phyloP scores from a whole-genome alignment of 2,888 invertebrate species.

The Melipona bicolor region DNA sequence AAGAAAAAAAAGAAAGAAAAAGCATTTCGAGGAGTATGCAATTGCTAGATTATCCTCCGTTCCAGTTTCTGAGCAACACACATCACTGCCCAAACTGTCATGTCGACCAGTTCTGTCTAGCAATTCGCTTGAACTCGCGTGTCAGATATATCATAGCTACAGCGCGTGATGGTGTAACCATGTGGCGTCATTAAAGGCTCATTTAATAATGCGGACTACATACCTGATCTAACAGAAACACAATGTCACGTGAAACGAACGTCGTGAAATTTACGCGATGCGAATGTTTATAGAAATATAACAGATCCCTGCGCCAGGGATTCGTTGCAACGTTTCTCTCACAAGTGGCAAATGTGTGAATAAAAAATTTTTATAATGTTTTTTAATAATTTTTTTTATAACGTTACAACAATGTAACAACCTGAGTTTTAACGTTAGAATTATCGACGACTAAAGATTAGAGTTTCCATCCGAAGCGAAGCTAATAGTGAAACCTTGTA shows the following conservation, averaged over 20 bases:
- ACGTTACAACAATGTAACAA: no score
- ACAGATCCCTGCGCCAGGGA: no score
- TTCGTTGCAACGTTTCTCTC: no score
- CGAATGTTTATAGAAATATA: background rate
- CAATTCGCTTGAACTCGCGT: background rate
- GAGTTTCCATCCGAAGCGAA: no score
- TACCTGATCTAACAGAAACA: background rate
- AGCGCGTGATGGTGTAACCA: conserved; percentile 15
- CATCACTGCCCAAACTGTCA: conserved; percentile 26
- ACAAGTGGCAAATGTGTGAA: no score
- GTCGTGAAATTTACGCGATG: background rate
- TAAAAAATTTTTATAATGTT: no score
- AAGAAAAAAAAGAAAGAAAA: no score
- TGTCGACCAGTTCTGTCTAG: conserved; percentile 3
- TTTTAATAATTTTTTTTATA: no score
- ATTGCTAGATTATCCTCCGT: background rate
- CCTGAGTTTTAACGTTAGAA: no score
- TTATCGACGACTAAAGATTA: no score
- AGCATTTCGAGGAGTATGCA: no score
- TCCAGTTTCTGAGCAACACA: conserved; percentile 1
- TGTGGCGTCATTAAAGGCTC: conserved; percentile 43
- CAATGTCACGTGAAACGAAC: background rate
- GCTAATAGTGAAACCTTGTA: no score
- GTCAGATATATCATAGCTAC: conserved; percentile 31
- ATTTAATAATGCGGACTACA: conserved; percentile 47